These are phyloP conservation scores for Tympanuchus pallidicinctus DNA, from an alignment of 2,113 vertebrate genomes.

Conservation along the genomic window DNA sequence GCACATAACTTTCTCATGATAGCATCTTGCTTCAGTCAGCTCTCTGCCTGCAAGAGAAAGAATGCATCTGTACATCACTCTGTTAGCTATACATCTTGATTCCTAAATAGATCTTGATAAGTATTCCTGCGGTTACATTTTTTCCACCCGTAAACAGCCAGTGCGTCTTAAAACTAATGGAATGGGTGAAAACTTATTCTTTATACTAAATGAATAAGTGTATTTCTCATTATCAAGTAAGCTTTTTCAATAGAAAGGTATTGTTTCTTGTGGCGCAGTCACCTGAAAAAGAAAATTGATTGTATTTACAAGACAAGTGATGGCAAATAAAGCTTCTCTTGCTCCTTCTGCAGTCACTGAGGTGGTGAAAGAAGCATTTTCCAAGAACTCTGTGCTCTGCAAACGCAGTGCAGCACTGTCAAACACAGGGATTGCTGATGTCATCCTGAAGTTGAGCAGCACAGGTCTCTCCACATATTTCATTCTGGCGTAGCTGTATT, in stretches of 20 bases:
- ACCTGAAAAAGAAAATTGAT: background rate
- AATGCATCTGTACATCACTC: background rate
- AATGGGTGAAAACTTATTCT: background rate
- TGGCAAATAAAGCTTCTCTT: background rate
- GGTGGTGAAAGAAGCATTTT: background rate
- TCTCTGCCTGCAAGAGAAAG: background rate
- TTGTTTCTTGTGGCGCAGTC: background rate
- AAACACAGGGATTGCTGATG: background rate
- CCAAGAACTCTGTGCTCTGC: background rate
- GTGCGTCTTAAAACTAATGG: background rate
- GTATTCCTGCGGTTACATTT: background rate
- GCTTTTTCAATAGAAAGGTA: background rate
- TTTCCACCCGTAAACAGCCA: fast-evolving
- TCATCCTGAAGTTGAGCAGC: background rate
- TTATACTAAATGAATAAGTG: too few species aligned
- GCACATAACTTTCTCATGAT: fast-evolving
- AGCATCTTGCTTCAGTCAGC: background rate
- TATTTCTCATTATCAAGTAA: fast-evolving
- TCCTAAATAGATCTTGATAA: background rate
- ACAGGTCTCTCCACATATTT: background rate
- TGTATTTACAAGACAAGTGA: background rate
- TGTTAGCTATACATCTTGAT: background rate
- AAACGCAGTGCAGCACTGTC: fast-evolving
- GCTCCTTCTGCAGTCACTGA: background rate
- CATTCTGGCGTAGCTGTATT: background rate